Evolutionary conservation across 2,113 vertebrate genomes (phyloP).

Genomic region (Xiphorhynchus elegans): DNA sequence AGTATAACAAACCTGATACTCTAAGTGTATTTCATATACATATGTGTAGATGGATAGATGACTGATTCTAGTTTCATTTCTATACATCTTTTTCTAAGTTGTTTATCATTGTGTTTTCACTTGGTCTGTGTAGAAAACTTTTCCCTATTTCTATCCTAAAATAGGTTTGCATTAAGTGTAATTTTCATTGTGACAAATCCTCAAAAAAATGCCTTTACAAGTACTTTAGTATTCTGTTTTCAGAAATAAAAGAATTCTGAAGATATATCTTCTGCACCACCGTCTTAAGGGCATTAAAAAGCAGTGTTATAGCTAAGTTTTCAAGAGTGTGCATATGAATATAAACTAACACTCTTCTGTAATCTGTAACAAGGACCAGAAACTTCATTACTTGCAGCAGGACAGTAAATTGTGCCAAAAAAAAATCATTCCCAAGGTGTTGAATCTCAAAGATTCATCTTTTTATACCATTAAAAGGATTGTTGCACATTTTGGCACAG

Average conservation of each 20-base stretch:
- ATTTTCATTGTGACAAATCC: neutral
- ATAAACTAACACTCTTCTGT: neutral
- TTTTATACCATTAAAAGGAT: neutral
- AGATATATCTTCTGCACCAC: neutral
- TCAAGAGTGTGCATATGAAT: neutral
- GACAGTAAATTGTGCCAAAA: neutral
- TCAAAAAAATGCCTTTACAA: neutral
- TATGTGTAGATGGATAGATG: neutral
- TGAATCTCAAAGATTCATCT: neutral
- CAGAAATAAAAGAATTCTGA: neutral
- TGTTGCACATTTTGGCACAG: neutral
- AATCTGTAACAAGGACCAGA: neutral
- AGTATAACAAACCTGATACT: neutral
- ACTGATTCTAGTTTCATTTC: neutral
- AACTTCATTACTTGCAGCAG: neutral
- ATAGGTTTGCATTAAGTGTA: neutral
- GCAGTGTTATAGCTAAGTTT: neutral
- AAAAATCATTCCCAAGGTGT: neutral
- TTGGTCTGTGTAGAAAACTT: neutral
- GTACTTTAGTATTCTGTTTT: neutral
- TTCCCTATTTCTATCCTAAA: neutral
- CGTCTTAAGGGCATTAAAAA: neutral
- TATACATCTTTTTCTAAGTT: neutral
- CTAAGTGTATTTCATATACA: neutral
- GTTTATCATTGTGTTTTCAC: neutral